phyloP scores from a whole-genome alignment of 2,113 vertebrate species.

The Apteryx owenii region DNA sequence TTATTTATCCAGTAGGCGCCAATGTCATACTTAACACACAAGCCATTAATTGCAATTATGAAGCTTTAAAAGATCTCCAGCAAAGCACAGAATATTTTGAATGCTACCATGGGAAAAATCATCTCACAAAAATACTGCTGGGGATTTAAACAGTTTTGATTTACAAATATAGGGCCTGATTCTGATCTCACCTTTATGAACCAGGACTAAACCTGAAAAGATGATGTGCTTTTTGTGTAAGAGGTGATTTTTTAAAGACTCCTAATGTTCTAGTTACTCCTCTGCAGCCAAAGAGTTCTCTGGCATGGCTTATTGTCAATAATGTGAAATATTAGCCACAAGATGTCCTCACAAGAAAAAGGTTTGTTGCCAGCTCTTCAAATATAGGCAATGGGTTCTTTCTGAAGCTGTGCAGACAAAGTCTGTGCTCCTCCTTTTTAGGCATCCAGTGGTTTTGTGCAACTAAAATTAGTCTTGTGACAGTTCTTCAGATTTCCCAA shows the following conservation, averaged over 20 bases:
- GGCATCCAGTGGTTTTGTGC: background rate
- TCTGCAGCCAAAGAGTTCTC: background rate
- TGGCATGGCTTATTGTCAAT: background rate
- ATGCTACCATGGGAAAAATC: background rate
- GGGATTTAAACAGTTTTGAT: background rate
- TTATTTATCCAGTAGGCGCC: background rate
- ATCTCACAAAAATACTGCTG: background rate
- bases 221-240: background rate
- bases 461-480: background rate
- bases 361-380: background rate
- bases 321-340: background rate
- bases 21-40: background rate
- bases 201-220: background rate
- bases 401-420: background rate
- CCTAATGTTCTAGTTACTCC: background rate
- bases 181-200: background rate
- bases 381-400: background rate
- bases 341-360: conserved; percentile 27
- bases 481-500: background rate
- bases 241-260: background rate
- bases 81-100: background rate
- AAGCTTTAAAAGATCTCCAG: conserved; percentile 18
- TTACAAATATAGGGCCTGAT: background rate
- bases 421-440: background rate
- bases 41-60: conserved; percentile 14